A percentile compares a stretch with the other conserved stretches of the same genome.
phyloP scores from a whole-genome alignment of 2,797 vertebrate species.

The Cirrhinus molitorella region DNA sequence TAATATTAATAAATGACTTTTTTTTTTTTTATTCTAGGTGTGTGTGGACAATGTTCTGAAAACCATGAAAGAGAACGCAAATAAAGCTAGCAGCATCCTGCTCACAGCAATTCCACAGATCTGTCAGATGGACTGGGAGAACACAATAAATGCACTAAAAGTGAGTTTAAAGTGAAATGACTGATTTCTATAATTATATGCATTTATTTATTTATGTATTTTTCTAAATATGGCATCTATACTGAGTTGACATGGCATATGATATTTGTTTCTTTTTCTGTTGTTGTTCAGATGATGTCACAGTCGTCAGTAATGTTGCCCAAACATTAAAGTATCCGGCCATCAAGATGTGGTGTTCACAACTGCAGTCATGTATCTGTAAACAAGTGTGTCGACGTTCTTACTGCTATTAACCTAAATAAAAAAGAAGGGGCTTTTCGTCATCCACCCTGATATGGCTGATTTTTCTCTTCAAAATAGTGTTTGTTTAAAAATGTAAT shows the following conservation, averaged over 20 bases:
- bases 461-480: neutral
- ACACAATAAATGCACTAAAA: conserved; percentile 83
- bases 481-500: neutral
- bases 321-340: conserved; percentile 80
- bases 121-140: conserved; percentile 90
- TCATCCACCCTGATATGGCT: neutral
- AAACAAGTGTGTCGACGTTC: neutral
- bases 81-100: conserved; percentile 95
- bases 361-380: neutral
- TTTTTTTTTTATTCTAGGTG: conserved; percentile 78
- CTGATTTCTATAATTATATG: neutral
- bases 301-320: conserved; percentile 89
- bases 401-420: neutral
- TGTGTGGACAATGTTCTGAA: conserved; percentile 96
- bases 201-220: neutral
- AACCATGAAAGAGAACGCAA: conserved; percentile 95
- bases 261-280: neutral
- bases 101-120: conserved; percentile 93
- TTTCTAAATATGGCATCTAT: neutral
- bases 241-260: neutral
- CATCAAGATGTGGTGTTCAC: neutral
- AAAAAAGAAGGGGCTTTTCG: neutral
- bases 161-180: conserved; percentile 73
- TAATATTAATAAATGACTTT: neutral
- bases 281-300: conserved; percentile 82